Evolutionary conservation across 2,113 vertebrate species (phyloP), one percentile per base, ranked within the genome.

Genomic region (Sitta europaea): DNA sequence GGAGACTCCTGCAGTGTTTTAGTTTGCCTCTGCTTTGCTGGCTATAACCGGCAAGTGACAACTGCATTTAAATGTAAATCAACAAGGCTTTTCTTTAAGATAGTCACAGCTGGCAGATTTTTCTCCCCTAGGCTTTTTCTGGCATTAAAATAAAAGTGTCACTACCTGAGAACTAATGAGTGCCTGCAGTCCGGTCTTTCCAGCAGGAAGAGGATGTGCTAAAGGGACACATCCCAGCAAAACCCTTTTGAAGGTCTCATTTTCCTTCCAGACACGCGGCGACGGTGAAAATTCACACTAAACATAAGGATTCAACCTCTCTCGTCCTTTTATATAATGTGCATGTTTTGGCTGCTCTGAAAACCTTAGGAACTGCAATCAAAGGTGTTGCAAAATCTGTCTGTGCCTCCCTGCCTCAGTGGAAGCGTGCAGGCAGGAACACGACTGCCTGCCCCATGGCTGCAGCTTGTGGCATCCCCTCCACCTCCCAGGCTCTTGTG

Each of bases 1-100:
- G 2, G 5, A 18, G 57, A 38, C 55, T 31, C 33, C 61, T 12
- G 47, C 71, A 27, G 33, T 20, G 62, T 66, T 97, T 87, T 14
- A 48, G 63, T 6, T 27, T 71, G 78, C 81, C 59, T 58, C 50
- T 57, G 38, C 87, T 73, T 65, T 53, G 40, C 59, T 27, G 84
- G 63, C 76, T 75, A 16, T 35, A 71, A 55, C 24, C 0, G 0
- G 19, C 6, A 0, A 91, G 73, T 10, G 81, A 83, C 95, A 96
- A 92, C 94, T 96, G 84, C 74, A 20, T 67, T 71, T 65, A 16
- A 29, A 84, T 50, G 70, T 50, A 91, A 94, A 90, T 92, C 75
- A 92, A 78, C 28, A 59, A 58, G 53, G 54, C 59, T 92, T 93
- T 89, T 81, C 92, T 95, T 63, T 22, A 59, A 55, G 43, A 57